Percentiles rank a stretch among this genome's conserved stretches.
Conservation (phyloP, 2,113 vertebrate genomes). For the Mugil cephalus region DNA sequence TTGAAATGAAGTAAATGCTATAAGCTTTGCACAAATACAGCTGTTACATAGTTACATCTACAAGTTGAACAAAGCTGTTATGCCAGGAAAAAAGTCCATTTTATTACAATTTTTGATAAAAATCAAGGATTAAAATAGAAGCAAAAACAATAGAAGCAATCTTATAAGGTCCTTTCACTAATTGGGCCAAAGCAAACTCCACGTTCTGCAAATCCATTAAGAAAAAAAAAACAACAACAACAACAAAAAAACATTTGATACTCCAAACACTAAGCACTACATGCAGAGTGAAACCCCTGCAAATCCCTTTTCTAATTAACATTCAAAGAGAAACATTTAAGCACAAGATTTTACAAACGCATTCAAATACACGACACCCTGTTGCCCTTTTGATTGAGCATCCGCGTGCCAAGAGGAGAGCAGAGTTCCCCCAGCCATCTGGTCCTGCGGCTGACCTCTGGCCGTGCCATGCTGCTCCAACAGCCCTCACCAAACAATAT, state of each 20-base stretch:
- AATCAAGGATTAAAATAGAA: constrained; percentile 41
- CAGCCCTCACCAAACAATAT: constrained; percentile 43
- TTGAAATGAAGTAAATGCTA: not conserved
- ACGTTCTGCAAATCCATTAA: constrained; percentile 48
- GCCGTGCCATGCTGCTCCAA: constrained; percentile 46
- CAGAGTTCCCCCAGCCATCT: constrained; percentile 62
- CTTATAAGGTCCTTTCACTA: constrained; percentile 38
- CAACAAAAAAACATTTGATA: constrained; percentile 47
- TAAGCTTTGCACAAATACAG: not conserved
- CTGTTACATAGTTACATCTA: not conserved
- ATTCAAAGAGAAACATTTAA: constrained; percentile 68
- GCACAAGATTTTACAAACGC: constrained; percentile 56
- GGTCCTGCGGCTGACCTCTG: constrained; percentile 67
- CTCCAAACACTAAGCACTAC: constrained; percentile 46
- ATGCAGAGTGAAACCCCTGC: constrained; percentile 45
- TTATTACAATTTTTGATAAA: constrained; percentile 22
- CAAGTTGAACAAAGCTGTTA: not conserved
- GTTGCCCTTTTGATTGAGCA: constrained; percentile 65
- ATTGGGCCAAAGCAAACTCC: constrained; percentile 44
- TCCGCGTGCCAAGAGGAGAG: constrained; percentile 62
- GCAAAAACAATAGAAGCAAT: constrained; percentile 38
- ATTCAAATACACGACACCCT: constrained; percentile 53
- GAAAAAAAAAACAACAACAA: constrained; percentile 42
- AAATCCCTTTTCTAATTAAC: constrained; percentile 70
- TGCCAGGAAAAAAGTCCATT: constrained; percentile 7